Conservation (phyloP, 2,888 invertebrate genomes). For the Plagodis dolabraria region DNA sequence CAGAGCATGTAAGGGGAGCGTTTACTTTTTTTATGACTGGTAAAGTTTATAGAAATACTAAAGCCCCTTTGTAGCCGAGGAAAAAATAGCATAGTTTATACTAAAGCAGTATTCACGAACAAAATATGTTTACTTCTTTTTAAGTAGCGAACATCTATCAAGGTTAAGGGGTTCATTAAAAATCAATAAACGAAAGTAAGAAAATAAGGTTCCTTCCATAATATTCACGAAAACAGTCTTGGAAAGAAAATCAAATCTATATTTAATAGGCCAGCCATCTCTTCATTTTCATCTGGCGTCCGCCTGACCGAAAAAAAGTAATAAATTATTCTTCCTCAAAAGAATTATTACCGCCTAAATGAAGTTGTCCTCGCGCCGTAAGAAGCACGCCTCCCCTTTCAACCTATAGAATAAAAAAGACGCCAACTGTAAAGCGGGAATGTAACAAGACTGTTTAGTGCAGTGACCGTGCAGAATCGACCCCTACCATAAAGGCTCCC, state of each 20-base stretch:
- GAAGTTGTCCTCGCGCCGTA: slow-evolving; percentile 56
- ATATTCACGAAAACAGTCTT: slow-evolving; percentile 29
- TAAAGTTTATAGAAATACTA: slow-evolving; percentile 44
- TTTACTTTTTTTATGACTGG: slow-evolving; percentile 45
- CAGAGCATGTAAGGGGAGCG: slow-evolving; percentile 43
- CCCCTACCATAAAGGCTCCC: slow-evolving; percentile 59
- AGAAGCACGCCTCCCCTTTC: slow-evolving; percentile 59
- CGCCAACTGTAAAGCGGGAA: slow-evolving; percentile 59
- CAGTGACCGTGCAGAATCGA: slow-evolving; percentile 74
- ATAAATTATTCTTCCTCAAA: slow-evolving; percentile 43
- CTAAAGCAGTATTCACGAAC: neutral
- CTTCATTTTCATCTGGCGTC: slow-evolving; percentile 38
- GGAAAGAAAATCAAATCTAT: slow-evolving; percentile 38
- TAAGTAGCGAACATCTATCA: slow-evolving; percentile 6
- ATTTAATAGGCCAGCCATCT: slow-evolving; percentile 36
- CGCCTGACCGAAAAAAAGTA: slow-evolving; percentile 39
- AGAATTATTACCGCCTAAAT: slow-evolving; percentile 55
- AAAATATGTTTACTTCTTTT: neutral
- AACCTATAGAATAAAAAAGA: slow-evolving; percentile 55
- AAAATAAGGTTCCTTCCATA: slow-evolving; percentile 15
- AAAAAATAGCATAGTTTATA: neutral
- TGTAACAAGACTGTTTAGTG: slow-evolving; percentile 72
- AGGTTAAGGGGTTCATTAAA: slow-evolving; percentile 5
- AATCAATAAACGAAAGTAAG: slow-evolving; percentile 10
- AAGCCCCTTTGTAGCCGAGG: slow-evolving; percentile 13